These are phyloP conservation scores for Metalampra italica DNA, from an alignment of 2,888 invertebrate species.

Conservation along the genomic window DNA sequence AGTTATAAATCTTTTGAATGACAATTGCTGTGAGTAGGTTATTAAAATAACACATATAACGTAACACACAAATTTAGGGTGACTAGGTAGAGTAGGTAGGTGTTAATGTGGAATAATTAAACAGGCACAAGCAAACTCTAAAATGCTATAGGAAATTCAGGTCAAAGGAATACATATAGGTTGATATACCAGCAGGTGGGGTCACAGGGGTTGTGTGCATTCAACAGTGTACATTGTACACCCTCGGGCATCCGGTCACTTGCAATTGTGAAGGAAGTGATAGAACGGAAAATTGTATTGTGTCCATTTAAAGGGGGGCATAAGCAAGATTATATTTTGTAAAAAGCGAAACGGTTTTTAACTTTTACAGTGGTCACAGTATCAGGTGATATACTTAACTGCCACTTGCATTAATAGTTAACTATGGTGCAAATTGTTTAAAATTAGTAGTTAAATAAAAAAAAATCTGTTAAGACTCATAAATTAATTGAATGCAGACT, in stretches of 20 bases:
- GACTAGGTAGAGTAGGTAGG: too few species aligned
- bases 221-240: constrained; percentile 41
- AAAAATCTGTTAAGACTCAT: too few species aligned
- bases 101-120: background rate
- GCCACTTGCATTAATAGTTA: too few species aligned
- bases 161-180: constrained; percentile 46
- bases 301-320: constrained; percentile 26
- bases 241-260: constrained; percentile 24
- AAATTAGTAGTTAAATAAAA: too few species aligned
- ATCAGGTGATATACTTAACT: too few species aligned
- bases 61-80: background rate
- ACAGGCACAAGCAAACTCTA: background rate
- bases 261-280: constrained; percentile 41
- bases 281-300: constrained; percentile 53
- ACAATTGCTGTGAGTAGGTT: too few species aligned
- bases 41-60: too few species aligned
- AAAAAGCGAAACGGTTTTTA: too few species aligned
- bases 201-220: constrained; percentile 47
- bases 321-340: constrained; percentile 9
- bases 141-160: constrained; percentile 31
- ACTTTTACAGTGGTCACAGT: too few species aligned
- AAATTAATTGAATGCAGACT: too few species aligned
- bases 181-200: constrained; percentile 37
- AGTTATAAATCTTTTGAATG: too few species aligned
- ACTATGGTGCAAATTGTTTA: too few species aligned